These are phyloP conservation scores for Oeneis ivallda DNA, from an alignment of 2,888 invertebrate genomes.

Conservation along the genomic window DNA sequence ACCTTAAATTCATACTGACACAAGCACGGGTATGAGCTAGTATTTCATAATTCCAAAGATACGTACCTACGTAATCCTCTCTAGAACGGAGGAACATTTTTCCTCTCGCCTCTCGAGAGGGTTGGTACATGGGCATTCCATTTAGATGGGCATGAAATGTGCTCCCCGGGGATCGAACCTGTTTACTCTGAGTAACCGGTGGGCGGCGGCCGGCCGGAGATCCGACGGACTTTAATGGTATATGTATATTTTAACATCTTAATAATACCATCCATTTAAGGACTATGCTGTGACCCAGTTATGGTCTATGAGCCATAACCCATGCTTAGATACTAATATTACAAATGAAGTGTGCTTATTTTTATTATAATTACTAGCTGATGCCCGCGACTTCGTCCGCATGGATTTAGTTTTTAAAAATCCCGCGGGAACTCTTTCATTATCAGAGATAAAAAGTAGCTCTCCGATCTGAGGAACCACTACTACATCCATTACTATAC, in stretches of 20 bases:
- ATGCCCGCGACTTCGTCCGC: too few species aligned
- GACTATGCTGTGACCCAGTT: too few species aligned
- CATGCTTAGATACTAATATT: too few species aligned
- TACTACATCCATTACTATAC: too few species aligned
- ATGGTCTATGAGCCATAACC: too few species aligned
- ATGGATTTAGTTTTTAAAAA: too few species aligned
- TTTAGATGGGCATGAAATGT: slow-evolving; percentile 44
- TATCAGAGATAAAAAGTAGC: too few species aligned
- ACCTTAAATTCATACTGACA: background rate
- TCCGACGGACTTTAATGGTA: slow-evolving; percentile 12
- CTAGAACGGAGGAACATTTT: slow-evolving; percentile 33
- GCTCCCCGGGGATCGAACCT: slow-evolving; percentile 42
- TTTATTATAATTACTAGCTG: too few species aligned
- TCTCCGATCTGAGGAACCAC: too few species aligned
- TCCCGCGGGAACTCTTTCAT: too few species aligned
- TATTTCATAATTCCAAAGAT: slow-evolving; percentile 21
- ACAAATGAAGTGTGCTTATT: too few species aligned
- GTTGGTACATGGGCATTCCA: slow-evolving; percentile 47
- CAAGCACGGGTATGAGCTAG: background rate
- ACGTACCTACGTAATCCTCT: slow-evolving; percentile 29
- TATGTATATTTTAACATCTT: slow-evolving; percentile 15
- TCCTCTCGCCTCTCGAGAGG: slow-evolving; percentile 33
- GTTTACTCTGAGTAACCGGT: slow-evolving; percentile 33
- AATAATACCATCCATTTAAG: too few species aligned
- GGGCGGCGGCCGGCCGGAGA: slow-evolving; percentile 23